Base-by-base conservation (phyloP, 1,140 invertebrate species). In the Leptinotarsa texana region DNA sequence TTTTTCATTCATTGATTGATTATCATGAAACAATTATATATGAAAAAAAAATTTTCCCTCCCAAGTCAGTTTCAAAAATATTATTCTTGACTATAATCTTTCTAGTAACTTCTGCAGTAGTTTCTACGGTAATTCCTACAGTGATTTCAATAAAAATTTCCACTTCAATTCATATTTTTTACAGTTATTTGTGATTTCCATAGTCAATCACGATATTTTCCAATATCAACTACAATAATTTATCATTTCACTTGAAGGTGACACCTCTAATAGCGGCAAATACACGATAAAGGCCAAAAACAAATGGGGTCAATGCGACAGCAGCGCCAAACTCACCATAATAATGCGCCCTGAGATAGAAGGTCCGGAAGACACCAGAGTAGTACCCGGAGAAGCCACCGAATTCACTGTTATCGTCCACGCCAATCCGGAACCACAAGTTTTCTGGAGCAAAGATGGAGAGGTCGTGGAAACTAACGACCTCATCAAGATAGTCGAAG, bases 231-330 rank as follows among this genome's bases (percentile, higher is more conserved):
- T 18, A 57, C 17, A 57, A 57, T 17, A 57, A 57, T 57, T 15
- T 49, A n/a, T 70, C 3, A 17, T 69, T 57, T 57, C 8, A 11
- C 33, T 80, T 79, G 65, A 69, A 91, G 91, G 90, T 78, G 89
- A 90, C 71, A 89, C 91, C 76, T 87, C 89, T 48, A 94, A 97
- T 83, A 92, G 93, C 42, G 96, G 95, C 3, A 89, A 91, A 65
- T 97, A 96, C 84, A 91, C 90, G 2, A 85, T 96, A n/a, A 89
- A 90, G 81, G 91, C 93, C 0, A 90, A 89, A 77, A 96, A 96
- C 84, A 91, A 94, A 80, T 92, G 91, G 82, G 94, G 94, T 4
- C 88, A 93, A 73, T 88, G 88, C 22, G 89, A 91, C 80, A 89
- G 90, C 66, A 91, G 89, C 66, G 92, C 92, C 15, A 88, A 90